Evolutionary conservation across 2,888 invertebrate species (phyloP).

Genomic region (Lycocerus yunnanus): DNA sequence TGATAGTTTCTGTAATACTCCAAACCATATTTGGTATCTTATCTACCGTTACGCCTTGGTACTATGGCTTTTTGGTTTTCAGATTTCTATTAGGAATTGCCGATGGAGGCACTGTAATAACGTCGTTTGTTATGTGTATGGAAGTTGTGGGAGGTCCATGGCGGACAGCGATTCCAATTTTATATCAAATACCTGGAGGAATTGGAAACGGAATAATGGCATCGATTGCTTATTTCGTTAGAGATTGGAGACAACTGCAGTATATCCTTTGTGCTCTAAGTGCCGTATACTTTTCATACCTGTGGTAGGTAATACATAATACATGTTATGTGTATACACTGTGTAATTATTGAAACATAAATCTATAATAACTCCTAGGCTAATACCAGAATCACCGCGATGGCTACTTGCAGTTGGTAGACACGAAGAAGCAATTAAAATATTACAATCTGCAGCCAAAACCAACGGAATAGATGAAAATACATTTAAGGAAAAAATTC

Average conservation of each 20-base stretch:
- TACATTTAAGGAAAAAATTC: slow-evolving; percentile 20
- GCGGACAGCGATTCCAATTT: slow-evolving; percentile 63
- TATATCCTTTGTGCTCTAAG: slow-evolving; percentile 60
- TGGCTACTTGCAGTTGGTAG: slow-evolving; percentile 64
- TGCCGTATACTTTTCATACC: slow-evolving; percentile 57
- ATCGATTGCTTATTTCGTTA: slow-evolving; percentile 60
- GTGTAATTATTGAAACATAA: not conserved
- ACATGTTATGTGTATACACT: too few species aligned
- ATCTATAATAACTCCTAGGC: too few species aligned
- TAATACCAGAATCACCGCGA: slow-evolving; percentile 65
- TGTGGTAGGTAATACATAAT: slow-evolving; percentile 59
- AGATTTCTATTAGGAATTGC: slow-evolving; percentile 64
- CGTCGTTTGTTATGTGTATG: slow-evolving; percentile 69
- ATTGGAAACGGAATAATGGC: slow-evolving; percentile 64
- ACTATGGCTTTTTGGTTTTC: slow-evolving; percentile 59
- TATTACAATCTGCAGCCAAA: slow-evolving; percentile 48
- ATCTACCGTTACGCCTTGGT: slow-evolving; percentile 60
- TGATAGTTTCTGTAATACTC: slow-evolving; percentile 61
- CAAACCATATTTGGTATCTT: slow-evolving; percentile 60
- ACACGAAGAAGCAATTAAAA: slow-evolving; percentile 58
- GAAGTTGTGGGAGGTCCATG: slow-evolving; percentile 66
- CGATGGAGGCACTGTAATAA: slow-evolving; percentile 66
- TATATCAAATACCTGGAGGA: slow-evolving; percentile 67
- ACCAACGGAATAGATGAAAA: slow-evolving; percentile 42
- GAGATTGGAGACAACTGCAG: slow-evolving; percentile 67